These are phyloP conservation scores for Rosalia funebris DNA, from an alignment of 2,888 invertebrate genomes.

Conservation along the genomic window DNA sequence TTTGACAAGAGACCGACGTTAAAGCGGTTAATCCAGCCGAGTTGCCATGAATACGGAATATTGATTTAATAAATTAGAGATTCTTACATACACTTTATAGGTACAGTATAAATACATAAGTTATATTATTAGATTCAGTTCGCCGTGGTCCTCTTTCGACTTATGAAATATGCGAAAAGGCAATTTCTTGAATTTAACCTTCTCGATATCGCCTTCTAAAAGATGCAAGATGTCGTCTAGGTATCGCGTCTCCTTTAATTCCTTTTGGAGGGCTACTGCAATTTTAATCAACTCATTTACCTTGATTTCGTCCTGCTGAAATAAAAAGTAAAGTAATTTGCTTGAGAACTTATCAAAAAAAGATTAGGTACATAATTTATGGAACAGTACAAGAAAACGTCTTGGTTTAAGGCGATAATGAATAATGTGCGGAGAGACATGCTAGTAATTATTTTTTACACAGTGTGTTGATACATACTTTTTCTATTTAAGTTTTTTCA, in stretches of 20 bases:
- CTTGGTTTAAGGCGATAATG: no score
- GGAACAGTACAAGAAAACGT: no score
- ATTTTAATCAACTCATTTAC: conserved; percentile 60
- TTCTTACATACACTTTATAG: not conserved
- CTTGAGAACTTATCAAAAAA: no score
- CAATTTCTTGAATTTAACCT: conserved; percentile 52
- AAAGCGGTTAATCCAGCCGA: conserved; percentile 21
- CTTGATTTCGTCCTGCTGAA: conserved; percentile 55
- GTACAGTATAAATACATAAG: not conserved
- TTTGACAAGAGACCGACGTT: conserved; percentile 40
- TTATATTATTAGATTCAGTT: conserved; percentile 43
- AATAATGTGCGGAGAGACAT: no score
- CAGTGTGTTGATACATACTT: no score
- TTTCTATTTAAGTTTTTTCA: no score
- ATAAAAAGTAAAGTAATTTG: no score
- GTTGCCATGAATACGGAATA: conserved; percentile 29
- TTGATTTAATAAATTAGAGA: conserved; percentile 16
- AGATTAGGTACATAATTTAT: no score
- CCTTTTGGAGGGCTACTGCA: conserved; percentile 64
- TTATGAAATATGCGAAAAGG: conserved; percentile 50
- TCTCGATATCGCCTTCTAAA: conserved; percentile 66
- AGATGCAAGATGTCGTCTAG: conserved; percentile 69
- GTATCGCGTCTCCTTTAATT: conserved; percentile 66
- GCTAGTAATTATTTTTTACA: no score
- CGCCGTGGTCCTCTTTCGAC: conserved; percentile 22